Evolutionary conservation across 37 sponge, comb jelly and placozoan species (phyloP).

Genomic region (Halichondria panicea): DNA sequence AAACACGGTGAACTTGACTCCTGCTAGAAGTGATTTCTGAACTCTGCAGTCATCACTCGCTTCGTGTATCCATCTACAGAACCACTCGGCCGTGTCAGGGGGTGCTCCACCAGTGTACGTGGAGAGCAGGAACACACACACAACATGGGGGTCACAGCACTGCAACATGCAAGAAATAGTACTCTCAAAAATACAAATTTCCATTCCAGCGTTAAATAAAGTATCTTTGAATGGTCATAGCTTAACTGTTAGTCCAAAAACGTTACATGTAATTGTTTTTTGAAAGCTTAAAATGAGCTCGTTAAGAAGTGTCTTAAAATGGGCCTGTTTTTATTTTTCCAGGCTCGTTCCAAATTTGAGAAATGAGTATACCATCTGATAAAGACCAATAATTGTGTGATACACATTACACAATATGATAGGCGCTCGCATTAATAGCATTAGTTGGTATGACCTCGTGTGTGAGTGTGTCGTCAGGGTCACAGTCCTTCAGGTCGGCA

Average conservation of each 20-base stretch:
- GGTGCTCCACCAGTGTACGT: conserved; percentile 92
- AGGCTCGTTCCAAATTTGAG: too few species aligned
- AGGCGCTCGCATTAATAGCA: too few species aligned
- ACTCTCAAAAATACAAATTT: not conserved
- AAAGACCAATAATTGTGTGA: not conserved
- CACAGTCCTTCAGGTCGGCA: conserved; percentile 44
- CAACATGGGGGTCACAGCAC: conserved; percentile 2
- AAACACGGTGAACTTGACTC: conserved; percentile 81
- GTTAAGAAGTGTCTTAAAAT: not conserved
- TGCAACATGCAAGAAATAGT: not conserved
- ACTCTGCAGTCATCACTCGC: conserved; percentile 82
- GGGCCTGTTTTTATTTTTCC: not conserved
- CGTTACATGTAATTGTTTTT: not conserved
- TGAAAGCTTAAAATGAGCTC: not conserved
- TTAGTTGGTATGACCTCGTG: too few species aligned
- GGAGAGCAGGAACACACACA: conserved; percentile 82
- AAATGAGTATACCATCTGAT: not conserved
- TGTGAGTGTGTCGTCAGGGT: conserved; percentile 72
- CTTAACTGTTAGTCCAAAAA: not conserved
- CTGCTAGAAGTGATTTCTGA: conserved; percentile 68
- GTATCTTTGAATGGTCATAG: not conserved
- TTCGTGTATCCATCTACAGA: conserved; percentile 82
- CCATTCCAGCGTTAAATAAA: not conserved
- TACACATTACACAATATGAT: too few species aligned
- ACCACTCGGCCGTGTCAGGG: conserved; percentile 78